Conservation (phyloP, 1,140 invertebrate species). For the Cotesia vestalis region DNA sequence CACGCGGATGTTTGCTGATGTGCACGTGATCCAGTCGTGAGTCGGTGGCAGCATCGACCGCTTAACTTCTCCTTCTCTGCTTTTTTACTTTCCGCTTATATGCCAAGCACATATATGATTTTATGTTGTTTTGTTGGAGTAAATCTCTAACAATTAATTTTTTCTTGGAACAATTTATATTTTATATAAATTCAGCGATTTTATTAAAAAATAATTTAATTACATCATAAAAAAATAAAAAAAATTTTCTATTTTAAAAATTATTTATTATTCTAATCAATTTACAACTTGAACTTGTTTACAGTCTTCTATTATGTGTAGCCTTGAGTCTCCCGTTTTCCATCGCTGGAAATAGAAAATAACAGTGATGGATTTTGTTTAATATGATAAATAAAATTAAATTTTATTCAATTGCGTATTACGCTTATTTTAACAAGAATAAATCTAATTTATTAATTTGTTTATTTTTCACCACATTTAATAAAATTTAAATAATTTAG, state of each 20-base stretch:
- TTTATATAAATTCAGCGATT: no score
- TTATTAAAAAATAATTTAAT: no score
- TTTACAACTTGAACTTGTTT: not conserved
- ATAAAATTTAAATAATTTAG: no score
- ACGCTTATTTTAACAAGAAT: no score
- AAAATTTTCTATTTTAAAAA: no score
- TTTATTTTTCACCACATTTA: no score
- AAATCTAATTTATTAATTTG: no score
- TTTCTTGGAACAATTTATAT: not conserved
- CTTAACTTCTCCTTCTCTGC: constrained; percentile 18
- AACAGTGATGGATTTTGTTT: no score
- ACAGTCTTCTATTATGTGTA: not conserved
- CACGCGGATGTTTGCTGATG: constrained; percentile 55
- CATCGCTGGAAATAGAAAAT: constrained; percentile 18
- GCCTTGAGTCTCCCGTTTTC: not conserved
- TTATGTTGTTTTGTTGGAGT: not conserved
- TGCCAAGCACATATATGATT: no score
- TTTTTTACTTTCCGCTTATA: constrained; percentile 28
- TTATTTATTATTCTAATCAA: not conserved
- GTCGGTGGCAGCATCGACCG: constrained; percentile 52
- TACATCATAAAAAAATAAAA: no score
- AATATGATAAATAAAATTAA: no score
- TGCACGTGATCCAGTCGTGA: constrained; percentile 56
- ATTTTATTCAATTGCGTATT: no score
- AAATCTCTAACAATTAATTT: not conserved